Evolutionary conservation across 2,888 invertebrate species (phyloP), one percentile per base, ranked within the genome.

Genomic region (Nomada goodeniana): DNA sequence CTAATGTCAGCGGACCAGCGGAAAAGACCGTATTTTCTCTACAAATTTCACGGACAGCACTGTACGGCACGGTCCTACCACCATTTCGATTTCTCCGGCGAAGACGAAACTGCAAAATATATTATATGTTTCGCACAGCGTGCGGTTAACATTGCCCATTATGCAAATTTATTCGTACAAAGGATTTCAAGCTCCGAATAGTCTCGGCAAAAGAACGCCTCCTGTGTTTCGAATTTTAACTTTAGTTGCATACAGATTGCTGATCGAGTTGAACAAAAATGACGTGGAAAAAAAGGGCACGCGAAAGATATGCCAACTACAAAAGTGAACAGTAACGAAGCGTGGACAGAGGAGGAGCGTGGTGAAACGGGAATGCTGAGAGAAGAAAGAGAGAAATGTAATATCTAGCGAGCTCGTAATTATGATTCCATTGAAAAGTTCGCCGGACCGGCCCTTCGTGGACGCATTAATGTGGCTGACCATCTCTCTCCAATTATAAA

Each of bases 391-490:
- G 80, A 77, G 82, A 82, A 83, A 83, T 84, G 86, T 80, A 87
- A 73, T 81, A 80, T 85, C 87, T 87, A 86, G 87, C 82, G 82
- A 76, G 84, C 82, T 71, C 85, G 90, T 89, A 90, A 90, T 91
- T 91, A 89, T 85, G 89, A 90, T 89, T 89, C 88, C 89, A 90
- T 90, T 91, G 90, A 91, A 91, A 90, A 89, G 88, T 90, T 91
- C 63, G 85, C 70, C 82, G 84, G 84, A 76, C 69, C 72, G 69
- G 80, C 78, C 83, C 87, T 83, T 83, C 83, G 83, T 73, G 78
- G 77, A 70, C 84, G 84, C 82, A 86, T 83, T 89, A 90, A 90
- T 90, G 85, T 85, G 82, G 78, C 84, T 86, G 88, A 85, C 85
- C 88, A 82, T 83, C 85, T 87, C 86, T 84, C 80, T 81, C 85